phyloP scores from a whole-genome alignment of 2,888 invertebrate genomes.

The Drosophila seclusa region DNA sequence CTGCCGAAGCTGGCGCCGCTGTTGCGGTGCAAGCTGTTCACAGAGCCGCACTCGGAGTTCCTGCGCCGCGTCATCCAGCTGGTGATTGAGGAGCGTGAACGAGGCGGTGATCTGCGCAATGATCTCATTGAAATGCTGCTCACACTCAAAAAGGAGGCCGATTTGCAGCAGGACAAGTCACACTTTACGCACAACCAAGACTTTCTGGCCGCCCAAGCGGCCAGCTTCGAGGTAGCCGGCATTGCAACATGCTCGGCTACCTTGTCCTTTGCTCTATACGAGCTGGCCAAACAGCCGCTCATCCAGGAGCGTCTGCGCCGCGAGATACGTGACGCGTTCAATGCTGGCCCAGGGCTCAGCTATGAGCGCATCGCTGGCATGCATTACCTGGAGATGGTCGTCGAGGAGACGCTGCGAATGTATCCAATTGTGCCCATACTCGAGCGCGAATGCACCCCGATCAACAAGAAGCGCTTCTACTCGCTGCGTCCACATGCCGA shows the following conservation, averaged over 20 bases:
- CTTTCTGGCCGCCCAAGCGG: constrained; percentile 83
- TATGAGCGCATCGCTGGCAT: constrained; percentile 84
- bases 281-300: constrained; percentile 84
- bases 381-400: constrained; percentile 85
- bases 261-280: constrained; percentile 85
- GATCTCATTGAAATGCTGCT: constrained; percentile 86
- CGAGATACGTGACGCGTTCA: constrained; percentile 84
- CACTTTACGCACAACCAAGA: constrained; percentile 81
- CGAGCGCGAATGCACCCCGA: constrained; percentile 82
- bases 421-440: constrained; percentile 84
- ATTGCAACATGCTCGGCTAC: constrained; percentile 84
- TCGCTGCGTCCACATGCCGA: constrained; percentile 82
- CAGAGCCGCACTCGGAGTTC: constrained; percentile 81
- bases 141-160: constrained; percentile 84
- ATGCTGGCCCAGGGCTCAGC: constrained; percentile 66
- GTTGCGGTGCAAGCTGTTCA: constrained; percentile 79
- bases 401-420: constrained; percentile 82
- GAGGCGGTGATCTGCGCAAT: constrained; percentile 83
- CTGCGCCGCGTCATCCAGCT: constrained; percentile 84
- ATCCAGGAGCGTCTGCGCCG: constrained; percentile 84
- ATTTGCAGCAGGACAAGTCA: constrained; percentile 73
- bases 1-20: constrained; percentile 83
- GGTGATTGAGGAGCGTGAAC: constrained; percentile 84
- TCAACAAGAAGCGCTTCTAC: constrained; percentile 79
- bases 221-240: constrained; percentile 83